Evolutionary conservation across 2,888 invertebrate species (phyloP), one percentile per base, ranked within the genome.

Genomic region (Polylopha cassiicola): DNA sequence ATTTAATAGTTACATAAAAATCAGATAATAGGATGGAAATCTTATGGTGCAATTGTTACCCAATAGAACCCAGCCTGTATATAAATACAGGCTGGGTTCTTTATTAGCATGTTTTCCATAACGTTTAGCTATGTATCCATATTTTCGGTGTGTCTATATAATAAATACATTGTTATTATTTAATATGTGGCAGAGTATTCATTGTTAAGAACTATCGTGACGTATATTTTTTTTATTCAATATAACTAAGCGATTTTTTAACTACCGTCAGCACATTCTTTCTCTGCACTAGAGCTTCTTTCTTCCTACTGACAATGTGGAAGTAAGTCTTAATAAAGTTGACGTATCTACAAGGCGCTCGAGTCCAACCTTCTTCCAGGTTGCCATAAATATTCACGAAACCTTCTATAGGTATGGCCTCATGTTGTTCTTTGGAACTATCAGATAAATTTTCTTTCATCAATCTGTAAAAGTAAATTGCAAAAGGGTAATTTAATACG

Each of bases 251-350:
- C n/a, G n/a, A n/a, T n/a, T n/a, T n/a, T n/a, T 32, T 29, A 58
- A 73, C 59, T 54, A 91, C 92, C 81, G 91, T 87, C 15, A 94
- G 71, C 74, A 91, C 91, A 7, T 82, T 75, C 61, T 89, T 87
- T 52, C 90, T 87, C 30, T 87, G 82, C 29, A 87, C 68, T 14
- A 93, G 87, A 2, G 86, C 74, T 2, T 73, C 61, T 53, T 89
- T 89, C 75, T 93, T 93, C 34, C 84, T 86, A n/a, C 67, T 79
- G 51, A 89, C 89, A 22, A 89, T 80, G 36, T 81, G 65, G 44
- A 84, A 80, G 57, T 88, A 90, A 0, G 86, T 75, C 46, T 86
- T 86, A 11, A 90, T 69, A 57, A 89, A 82, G 30, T 79, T 69
- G 7, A 88, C 71, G 53, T 76, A 94, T 71, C 79, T 81, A 56